Evolutionary conservation across 2,888 invertebrate genomes (phyloP).

Genomic region (Agrochola lota): DNA sequence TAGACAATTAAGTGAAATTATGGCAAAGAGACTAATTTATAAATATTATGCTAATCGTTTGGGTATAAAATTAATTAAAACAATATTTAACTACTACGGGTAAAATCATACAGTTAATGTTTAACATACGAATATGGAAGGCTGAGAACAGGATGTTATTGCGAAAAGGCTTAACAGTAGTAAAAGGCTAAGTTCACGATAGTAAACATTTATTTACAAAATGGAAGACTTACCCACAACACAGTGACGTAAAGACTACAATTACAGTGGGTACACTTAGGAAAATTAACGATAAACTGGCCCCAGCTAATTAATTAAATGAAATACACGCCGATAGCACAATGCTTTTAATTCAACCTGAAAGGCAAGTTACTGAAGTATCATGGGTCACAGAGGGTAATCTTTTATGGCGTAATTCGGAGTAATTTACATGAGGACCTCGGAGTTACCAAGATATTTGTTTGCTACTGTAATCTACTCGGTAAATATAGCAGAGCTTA

Average conservation of each 20-base stretch:
- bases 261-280: slow-evolving; percentile 59
- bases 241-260: slow-evolving; percentile 28
- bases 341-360: slow-evolving; percentile 51
- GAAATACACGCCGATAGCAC: slow-evolving; percentile 41
- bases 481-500: background rate
- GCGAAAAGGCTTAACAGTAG: background rate
- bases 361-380: slow-evolving; percentile 18
- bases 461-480: background rate
- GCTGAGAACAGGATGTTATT: background rate
- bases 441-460: slow-evolving; percentile 2
- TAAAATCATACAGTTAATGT: background rate
- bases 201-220: slow-evolving; percentile 17
- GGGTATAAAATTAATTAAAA: background rate
- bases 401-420: slow-evolving; percentile 22
- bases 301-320: slow-evolving; percentile 63
- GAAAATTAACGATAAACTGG: slow-evolving; percentile 58
- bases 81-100: background rate
- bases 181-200: background rate
- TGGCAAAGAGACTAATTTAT: background rate
- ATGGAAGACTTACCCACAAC: slow-evolving; percentile 30
- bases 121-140: background rate
- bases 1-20: background rate
- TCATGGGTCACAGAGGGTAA: slow-evolving; percentile 12
- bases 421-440: slow-evolving; percentile 25
- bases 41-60: background rate